These are phyloP conservation scores for Hirtodrosophila duncani DNA, from an alignment of 2,888 invertebrate genomes.

Conservation along the genomic window DNA sequence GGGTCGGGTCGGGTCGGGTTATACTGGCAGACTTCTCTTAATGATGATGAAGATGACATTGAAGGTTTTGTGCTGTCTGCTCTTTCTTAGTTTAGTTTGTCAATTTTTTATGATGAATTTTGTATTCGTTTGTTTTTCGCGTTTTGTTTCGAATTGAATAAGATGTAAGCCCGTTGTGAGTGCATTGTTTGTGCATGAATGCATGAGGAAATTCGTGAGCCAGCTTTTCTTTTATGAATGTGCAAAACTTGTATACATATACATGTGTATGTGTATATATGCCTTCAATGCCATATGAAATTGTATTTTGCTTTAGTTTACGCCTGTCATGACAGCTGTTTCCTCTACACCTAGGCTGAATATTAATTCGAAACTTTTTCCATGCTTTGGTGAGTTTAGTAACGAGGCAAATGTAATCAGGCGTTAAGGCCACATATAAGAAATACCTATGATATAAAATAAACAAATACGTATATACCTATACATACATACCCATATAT, in stretches of 20 bases:
- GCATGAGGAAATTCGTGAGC: too few relatives aligned
- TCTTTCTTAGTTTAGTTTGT: constrained; percentile 25
- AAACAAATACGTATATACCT: too few relatives aligned
- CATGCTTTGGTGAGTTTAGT: too few relatives aligned
- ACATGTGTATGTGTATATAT: too few relatives aligned
- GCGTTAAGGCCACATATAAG: constrained; percentile 13
- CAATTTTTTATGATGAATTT: constrained; percentile 14
- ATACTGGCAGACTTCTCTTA: background rate
- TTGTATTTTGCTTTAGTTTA: too few relatives aligned
- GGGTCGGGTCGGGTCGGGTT: constrained; percentile 5
- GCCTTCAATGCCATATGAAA: too few relatives aligned
- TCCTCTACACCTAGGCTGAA: too few relatives aligned
- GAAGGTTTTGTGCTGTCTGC: constrained; percentile 11
- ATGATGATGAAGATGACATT: constrained; percentile 11
- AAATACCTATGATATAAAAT: too few relatives aligned
- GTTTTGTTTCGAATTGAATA: constrained; percentile 4
- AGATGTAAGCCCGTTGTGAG: background rate
- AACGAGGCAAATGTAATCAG: too few relatives aligned
- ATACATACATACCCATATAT: constrained; percentile 9
- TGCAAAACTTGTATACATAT: background rate
- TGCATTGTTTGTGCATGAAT: constrained; percentile 8
- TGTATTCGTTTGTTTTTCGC: constrained; percentile 4
- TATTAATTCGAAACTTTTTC: too few relatives aligned
- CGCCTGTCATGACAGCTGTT: too few relatives aligned
- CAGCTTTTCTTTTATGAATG: too few relatives aligned